Percentiles rank a stretch among this genome's conserved stretches.
These are phyloP conservation scores for Periparus ater DNA, from an alignment of 2,797 vertebrate species.

Conservation along the genomic window DNA sequence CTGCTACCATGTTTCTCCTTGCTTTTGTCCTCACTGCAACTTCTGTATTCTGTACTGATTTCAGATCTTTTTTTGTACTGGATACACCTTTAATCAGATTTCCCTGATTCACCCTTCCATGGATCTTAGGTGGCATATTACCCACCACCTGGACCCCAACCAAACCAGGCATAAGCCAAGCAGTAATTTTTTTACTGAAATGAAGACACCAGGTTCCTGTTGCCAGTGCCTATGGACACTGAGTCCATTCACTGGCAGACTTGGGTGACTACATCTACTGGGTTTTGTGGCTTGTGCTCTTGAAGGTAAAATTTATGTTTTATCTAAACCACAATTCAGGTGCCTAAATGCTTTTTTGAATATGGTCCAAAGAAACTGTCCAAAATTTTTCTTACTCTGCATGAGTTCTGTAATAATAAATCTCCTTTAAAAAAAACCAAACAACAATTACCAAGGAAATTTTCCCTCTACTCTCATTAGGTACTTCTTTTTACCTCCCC, in stretches of 20 bases:
- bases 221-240: neutral
- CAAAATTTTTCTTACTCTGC: neutral
- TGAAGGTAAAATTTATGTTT: neutral
- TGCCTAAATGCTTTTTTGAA: neutral
- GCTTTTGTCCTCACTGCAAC: neutral
- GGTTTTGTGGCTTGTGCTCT: neutral
- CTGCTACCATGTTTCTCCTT: neutral
- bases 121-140: neutral
- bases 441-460: neutral
- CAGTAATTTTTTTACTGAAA: neutral
- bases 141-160: neutral
- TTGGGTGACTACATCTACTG: neutral
- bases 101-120: neutral
- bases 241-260: neutral
- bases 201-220: neutral
- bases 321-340: neutral
- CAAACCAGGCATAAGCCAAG: neutral
- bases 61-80: neutral
- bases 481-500: neutral
- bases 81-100: neutral
- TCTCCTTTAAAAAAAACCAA: neutral
- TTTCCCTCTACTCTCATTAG: neutral
- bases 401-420: neutral
- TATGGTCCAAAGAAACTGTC: neutral
- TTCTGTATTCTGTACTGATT: neutral